These are phyloP conservation scores for Apostichopus parvimensis DNA, from an alignment of 35 echinoderm and acorn worm genomes.

Conservation along the genomic window DNA sequence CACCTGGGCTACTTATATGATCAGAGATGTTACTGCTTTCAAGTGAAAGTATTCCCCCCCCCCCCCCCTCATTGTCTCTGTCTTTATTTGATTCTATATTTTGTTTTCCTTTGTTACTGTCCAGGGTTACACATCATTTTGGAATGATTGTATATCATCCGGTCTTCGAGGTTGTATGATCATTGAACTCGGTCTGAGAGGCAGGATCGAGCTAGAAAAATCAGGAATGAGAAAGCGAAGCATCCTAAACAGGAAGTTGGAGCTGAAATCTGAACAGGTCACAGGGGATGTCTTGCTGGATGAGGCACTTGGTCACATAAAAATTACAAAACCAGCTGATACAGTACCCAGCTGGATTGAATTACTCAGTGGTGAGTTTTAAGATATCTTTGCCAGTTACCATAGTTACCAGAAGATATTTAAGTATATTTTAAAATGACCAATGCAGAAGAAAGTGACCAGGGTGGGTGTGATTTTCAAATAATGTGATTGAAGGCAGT, in stretches of 20 bases:
- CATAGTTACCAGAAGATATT: too few relatives aligned
- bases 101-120: neutral
- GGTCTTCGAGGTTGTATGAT: slow-evolving; percentile 96
- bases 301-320: slow-evolving; percentile 88
- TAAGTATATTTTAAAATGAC: too few relatives aligned
- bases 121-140: slow-evolving; percentile 99
- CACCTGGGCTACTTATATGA: too few relatives aligned
- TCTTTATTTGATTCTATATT: too few relatives aligned
- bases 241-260: slow-evolving; percentile 83
- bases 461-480: too few relatives aligned
- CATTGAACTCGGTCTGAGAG: slow-evolving; percentile 89
- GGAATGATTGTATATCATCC: slow-evolving; percentile 99
- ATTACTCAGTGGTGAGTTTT: slow-evolving; percentile 86
- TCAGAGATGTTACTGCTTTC: too few relatives aligned
- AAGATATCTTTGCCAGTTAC: too few relatives aligned
- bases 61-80: too few relatives aligned
- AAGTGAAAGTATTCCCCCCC: too few relatives aligned
- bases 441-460: too few relatives aligned
- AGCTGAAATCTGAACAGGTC: slow-evolving; percentile 73
- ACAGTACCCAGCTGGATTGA: slow-evolving; percentile 96
- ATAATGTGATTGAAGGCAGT: too few relatives aligned
- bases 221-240: slow-evolving; percentile 89
- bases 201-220: slow-evolving; percentile 95
- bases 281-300: slow-evolving; percentile 96
- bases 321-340: slow-evolving; percentile 77